Conservation (phyloP, 2,113 vertebrate species). For the Mustela lutreola region DNA sequence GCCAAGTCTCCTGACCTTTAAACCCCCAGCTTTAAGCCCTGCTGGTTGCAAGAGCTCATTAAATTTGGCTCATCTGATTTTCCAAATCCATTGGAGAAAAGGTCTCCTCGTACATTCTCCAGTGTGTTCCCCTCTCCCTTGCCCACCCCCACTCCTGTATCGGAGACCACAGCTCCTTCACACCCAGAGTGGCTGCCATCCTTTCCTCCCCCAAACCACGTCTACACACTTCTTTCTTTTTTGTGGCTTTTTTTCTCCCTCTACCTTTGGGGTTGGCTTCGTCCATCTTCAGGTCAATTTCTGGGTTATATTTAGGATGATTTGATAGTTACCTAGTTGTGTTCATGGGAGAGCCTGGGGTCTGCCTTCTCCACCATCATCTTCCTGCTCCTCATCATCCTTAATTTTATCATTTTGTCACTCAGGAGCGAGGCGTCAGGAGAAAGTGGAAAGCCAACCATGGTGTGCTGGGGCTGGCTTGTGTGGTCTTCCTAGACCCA, state of each 20-base stretch:
- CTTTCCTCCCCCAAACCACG: not conserved
- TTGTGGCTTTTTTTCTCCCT: not conserved
- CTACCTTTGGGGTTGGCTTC: not conserved
- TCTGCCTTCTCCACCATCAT: not conserved
- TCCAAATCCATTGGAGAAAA: not conserved
- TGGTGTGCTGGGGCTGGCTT: not conserved
- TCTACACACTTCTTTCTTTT: fast-evolving
- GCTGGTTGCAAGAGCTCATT: too few relatives aligned
- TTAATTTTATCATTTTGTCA: not conserved
- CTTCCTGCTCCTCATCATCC: not conserved
- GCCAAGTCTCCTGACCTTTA: too few relatives aligned
- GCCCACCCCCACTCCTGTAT: not conserved
- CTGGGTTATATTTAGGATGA: not conserved
- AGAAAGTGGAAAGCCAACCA: not conserved
- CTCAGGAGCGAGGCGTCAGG: not conserved
- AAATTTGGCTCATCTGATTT: not conserved
- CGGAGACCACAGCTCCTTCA: not conserved
- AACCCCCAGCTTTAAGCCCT: too few relatives aligned
- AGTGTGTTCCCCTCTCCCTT: too few relatives aligned
- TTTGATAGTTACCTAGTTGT: not conserved
- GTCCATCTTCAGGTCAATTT: not conserved
- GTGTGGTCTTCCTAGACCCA: not conserved
- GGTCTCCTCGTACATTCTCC: not conserved
- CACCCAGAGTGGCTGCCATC: too few relatives aligned
- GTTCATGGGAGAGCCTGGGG: not conserved